Conservation (phyloP, 2,797 vertebrate species). For the Buceros bicornis region DNA sequence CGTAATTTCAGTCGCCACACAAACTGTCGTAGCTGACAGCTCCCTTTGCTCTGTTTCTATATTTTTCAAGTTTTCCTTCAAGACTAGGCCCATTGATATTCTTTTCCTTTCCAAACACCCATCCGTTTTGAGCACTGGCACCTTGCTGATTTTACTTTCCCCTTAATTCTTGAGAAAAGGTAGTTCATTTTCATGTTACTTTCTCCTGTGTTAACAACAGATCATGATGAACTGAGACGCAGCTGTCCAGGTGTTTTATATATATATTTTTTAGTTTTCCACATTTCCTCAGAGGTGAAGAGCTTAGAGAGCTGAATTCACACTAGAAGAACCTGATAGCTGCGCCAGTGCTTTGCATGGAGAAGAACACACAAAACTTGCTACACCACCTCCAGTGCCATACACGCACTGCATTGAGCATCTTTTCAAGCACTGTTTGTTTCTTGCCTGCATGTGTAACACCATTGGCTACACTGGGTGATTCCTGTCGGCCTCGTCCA, state of each 20-base stretch:
- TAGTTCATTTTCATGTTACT: neutral
- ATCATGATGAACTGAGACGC: rapidly evolving
- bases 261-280: neutral
- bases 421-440: neutral
- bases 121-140: neutral
- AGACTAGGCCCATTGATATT: neutral
- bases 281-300: neutral
- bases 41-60: neutral
- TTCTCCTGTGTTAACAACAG: neutral
- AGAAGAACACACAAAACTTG: neutral
- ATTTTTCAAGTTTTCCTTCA: neutral
- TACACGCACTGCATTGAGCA: rapidly evolving
- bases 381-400: neutral
- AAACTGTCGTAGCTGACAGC: neutral
- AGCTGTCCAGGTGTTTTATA: neutral
- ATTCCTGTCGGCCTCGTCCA: neutral
- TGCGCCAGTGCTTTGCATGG: neutral
- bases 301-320: neutral
- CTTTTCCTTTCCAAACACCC: neutral
- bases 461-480: neutral
- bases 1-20: neutral
- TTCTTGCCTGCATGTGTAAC: neutral
- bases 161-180: neutral
- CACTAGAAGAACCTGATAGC: neutral
- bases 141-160: neutral